Base-by-base conservation (phyloP, 2,797 vertebrate species). In the Pelobates cultripes region DNA sequence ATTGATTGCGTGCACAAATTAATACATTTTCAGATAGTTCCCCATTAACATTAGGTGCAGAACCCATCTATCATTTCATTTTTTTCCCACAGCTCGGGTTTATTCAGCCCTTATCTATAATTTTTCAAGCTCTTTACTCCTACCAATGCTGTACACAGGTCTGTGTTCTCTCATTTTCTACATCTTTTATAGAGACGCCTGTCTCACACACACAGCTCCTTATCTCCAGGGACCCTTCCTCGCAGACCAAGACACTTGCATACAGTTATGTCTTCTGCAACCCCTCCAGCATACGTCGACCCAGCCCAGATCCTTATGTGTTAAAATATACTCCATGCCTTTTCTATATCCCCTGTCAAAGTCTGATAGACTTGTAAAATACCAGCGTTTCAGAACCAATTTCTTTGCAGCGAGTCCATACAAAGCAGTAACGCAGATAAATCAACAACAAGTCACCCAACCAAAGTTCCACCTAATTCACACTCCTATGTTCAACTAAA, bases 71-170 rank as follows among this genome's bases (percentile, higher is more conserved):
- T 28, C 1, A 28, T 28, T 28, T 64, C 13, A 17, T 40, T 7
- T 40, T 64, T 64, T 64, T 9, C n/a, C 61, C 6, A 28, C 17
- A 3, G 1, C 15, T 64, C n/a, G 15, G 0, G 7, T 57, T 15
- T 57, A 1, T 12, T 57, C 13, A 12, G 14, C 9, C 53, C 63
- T 74, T 73, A 80, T 74, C 78, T 73, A 10, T 8, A 64, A 80
- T 73, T 45, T 3, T 43, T 13, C 53, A 63, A 72, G 60, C 42
- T 45, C 61, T 53, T 9, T 14, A 57, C 61, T 80, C 47, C 40
- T 53, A 60, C 44, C 14, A 66, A 66, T 60, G 44, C 42, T 42
- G 7, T 40, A 3, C 28, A 2, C 6, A 4, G 61, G 78, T 8
- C 70, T 80, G 78, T 41, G 42, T 66, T 67, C 2, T 10, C 40